Base-by-base conservation (phyloP, 2,888 invertebrate genomes). In the Blomia tropicalis region DNA sequence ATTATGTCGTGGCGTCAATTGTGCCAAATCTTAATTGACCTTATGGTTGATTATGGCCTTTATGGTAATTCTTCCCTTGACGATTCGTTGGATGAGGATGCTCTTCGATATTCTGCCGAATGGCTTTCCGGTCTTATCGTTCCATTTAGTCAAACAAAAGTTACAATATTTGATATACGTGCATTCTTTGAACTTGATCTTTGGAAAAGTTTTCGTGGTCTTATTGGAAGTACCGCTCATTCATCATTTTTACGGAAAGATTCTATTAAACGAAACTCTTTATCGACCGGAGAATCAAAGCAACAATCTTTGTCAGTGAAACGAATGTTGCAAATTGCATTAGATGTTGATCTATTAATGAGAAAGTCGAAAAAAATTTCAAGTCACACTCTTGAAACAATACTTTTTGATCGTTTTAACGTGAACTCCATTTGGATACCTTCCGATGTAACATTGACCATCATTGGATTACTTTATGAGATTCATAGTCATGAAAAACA, bases 141-240 rank as follows among this genome's bases (percentile, higher is more conserved):
- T 22, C 51, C 51, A 14, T 27, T 47, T 7, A 47, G n/a, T n/a
- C 22, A 25, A n/a, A 47, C 51, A 7, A 47, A 47, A 23, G 30
- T 56, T 31, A 56, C 56, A 14, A 19, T 56, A 22, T 36, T 56
- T 36, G 25, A 56, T 31, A 11, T 56, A 2, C 56, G 56, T 19
- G 56, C 56, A 2, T 56, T 56, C 29, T 56, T 47, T 56, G 56
- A 56, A 36, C 23, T 56, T 2, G 29, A 56, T 36, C 56, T 56
- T 3, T 56, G 51, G 51, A 22, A n/a, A 27, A 27, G 51, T 27
- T 7, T 17, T 36, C 36, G 36, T 11, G 36, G 36, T 11, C n/a
- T n/a, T n/a, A 36, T 17, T 7, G 36, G 36, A 36, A 36, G 17
- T 36, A 11, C 36, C 17, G 36, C 36, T 7, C 47, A 25, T 19